These are phyloP conservation scores for Amorpha juglandis DNA, from an alignment of 2,888 invertebrate genomes.

Conservation along the genomic window DNA sequence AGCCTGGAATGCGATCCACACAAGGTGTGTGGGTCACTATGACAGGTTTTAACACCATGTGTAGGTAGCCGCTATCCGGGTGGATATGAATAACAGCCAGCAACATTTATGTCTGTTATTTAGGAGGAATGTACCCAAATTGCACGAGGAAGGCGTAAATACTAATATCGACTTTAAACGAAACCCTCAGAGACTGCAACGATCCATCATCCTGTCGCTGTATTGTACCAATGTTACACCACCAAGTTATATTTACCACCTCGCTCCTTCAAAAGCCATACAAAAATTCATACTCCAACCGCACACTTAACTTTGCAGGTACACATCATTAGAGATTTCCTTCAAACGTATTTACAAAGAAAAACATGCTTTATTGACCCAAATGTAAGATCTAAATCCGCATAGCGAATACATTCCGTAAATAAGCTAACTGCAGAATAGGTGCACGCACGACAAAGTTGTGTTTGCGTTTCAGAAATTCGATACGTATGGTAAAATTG, in stretches of 20 bases:
- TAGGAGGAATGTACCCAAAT: not conserved
- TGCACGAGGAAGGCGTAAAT: conserved; percentile 15
- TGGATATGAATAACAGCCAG: not conserved
- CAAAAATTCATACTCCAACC: conserved; percentile 37
- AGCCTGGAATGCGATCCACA: too few relatives aligned
- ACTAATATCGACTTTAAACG: conserved; percentile 47
- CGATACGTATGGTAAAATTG: conserved; percentile 36
- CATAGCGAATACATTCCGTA: not conserved
- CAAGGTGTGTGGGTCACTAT: too few relatives aligned
- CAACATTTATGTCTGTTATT: not conserved
- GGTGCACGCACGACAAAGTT: conserved; percentile 30
- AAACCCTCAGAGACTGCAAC: conserved; percentile 59
- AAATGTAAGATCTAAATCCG: conserved; percentile 39
- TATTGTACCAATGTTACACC: conserved; percentile 25
- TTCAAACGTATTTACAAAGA: conserved; percentile 37
- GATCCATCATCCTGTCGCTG: conserved; percentile 70
- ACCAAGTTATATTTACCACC: conserved; percentile 53
- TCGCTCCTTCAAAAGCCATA: conserved; percentile 30
- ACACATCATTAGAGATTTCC: conserved; percentile 55
- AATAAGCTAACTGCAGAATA: conserved; percentile 26
- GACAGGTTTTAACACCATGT: too few relatives aligned
- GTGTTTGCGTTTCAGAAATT: conserved; percentile 22
- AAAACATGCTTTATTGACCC: conserved; percentile 43
- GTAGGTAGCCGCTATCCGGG: too few relatives aligned
- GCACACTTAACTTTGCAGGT: conserved; percentile 53